Percentiles rank a stretch among this genome's conserved stretches.
Evolutionary conservation across 2,113 vertebrate genomes (phyloP).

Genomic region (Coptodon bakossiorum): DNA sequence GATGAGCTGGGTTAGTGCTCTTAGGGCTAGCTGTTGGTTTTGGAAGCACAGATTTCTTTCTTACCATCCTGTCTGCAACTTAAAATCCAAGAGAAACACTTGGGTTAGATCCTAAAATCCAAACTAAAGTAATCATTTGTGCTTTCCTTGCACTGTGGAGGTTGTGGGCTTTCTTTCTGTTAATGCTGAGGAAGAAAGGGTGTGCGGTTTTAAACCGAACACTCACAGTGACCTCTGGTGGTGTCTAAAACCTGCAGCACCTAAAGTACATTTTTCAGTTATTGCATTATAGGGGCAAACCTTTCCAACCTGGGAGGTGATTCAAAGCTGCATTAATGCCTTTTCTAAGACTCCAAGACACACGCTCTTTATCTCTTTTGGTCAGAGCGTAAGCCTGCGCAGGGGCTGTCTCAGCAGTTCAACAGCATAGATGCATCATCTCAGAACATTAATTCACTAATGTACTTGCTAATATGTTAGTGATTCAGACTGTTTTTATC

Average conservation of each 20-base stretch:
- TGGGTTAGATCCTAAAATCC: not conserved
- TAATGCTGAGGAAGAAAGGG: not conserved
- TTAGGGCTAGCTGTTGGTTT: not conserved
- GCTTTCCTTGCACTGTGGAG: not conserved
- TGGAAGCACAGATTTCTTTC: not conserved
- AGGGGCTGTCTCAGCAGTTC: not conserved
- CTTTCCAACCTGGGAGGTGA: not conserved
- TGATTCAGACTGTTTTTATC: not conserved
- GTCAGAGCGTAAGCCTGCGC: rapidly evolving
- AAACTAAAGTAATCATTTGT: not conserved
- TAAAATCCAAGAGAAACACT: not conserved
- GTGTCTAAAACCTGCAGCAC: not conserved
- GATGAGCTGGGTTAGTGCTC: not conserved
- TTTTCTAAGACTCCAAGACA: not conserved
- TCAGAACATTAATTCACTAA: not conserved
- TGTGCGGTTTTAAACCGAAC: not conserved
- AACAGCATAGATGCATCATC: not conserved
- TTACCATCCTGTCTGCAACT: not conserved
- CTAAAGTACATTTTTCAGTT: not conserved
- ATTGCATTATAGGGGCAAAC: not conserved
- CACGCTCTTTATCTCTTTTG: not conserved
- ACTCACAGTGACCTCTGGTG: not conserved
- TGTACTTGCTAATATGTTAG: not conserved
- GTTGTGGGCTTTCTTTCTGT: rapidly evolving
- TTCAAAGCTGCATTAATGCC: not conserved